Conservation (phyloP, 2,113 vertebrate species). For the Mustelus asterias region DNA sequence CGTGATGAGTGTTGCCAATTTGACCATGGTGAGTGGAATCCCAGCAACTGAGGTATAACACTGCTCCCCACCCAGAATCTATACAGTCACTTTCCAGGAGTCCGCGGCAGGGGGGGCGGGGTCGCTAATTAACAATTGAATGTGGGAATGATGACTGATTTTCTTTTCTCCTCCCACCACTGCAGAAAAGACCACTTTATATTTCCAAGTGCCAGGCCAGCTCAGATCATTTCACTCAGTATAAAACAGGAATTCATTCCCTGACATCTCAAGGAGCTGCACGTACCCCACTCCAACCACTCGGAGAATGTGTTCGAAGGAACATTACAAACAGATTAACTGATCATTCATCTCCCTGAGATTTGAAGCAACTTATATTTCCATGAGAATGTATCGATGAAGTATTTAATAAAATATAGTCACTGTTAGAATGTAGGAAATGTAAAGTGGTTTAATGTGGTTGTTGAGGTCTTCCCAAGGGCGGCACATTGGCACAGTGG, state of each 20-base stretch:
- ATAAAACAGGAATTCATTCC: background rate
- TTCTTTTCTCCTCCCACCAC: background rate
- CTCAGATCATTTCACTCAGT: background rate
- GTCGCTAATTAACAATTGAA: background rate
- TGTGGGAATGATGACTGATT: background rate
- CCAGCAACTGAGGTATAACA: background rate
- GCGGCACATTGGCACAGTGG: too few relatives aligned
- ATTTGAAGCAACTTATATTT: conserved; percentile 8
- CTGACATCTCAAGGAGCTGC: background rate
- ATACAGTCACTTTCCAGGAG: too few relatives aligned
- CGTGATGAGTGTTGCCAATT: background rate
- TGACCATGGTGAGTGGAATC: background rate
- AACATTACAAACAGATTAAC: conserved; percentile 8
- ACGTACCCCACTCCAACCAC: too few relatives aligned
- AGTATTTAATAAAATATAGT: background rate
- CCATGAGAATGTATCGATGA: background rate
- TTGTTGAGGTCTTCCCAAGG: background rate
- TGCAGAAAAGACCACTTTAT: background rate
- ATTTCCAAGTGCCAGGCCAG: background rate
- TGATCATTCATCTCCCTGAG: background rate
- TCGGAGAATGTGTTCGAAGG: too few relatives aligned
- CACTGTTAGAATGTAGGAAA: background rate
- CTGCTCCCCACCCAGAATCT: background rate
- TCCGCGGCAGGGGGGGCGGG: background rate
- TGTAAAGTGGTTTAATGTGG: background rate